Evolutionary conservation across 2,797 vertebrate genomes (phyloP).

Genomic region (Pangasius djambal): DNA sequence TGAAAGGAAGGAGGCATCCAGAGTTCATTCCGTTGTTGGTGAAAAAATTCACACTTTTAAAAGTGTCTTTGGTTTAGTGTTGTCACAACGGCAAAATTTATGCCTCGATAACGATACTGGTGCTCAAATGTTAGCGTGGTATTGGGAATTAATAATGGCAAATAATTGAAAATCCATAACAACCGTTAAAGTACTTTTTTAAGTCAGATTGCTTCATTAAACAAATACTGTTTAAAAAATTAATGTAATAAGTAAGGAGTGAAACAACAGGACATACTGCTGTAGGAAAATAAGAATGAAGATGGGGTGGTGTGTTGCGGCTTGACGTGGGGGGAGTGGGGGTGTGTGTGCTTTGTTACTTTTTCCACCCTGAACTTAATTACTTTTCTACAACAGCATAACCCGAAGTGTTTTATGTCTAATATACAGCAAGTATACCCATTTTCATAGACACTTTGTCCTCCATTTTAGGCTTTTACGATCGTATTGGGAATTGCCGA

Average conservation of each 20-base stretch:
- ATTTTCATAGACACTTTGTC: background rate
- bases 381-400: background rate
- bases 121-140: background rate
- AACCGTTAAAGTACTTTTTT: background rate
- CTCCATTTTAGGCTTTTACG: background rate
- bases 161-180: background rate
- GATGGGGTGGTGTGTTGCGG: background rate
- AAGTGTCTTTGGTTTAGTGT: background rate
- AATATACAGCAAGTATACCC: background rate
- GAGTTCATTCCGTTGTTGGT: constrained; percentile 59
- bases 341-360: too few relatives aligned
- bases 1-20: constrained; percentile 58
- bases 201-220: background rate
- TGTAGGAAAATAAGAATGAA: background rate
- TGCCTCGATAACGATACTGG: background rate
- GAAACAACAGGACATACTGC: background rate
- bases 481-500: background rate
- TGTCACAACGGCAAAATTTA: background rate
- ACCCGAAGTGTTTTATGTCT: too few relatives aligned
- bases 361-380: background rate
- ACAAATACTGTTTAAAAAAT: background rate
- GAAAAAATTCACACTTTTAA: constrained; percentile 24
- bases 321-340: background rate
- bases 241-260: background rate
- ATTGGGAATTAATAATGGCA: background rate